Evolutionary conservation across 2,888 invertebrate genomes (phyloP).

Genomic region (Ypsolopha scabrella): DNA sequence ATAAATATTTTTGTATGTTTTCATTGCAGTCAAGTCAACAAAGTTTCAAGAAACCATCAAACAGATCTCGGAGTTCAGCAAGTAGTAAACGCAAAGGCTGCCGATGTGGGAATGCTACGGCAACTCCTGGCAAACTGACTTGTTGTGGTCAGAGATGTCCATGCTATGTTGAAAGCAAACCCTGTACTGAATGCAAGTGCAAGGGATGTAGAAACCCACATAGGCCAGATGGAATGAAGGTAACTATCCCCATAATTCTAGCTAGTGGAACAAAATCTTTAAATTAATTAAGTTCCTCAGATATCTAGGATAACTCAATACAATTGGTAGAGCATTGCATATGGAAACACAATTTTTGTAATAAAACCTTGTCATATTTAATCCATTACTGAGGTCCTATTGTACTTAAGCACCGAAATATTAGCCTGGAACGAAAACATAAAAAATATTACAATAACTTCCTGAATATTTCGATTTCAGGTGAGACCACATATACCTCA

Average conservation of each 20-base stretch:
- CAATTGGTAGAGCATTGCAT: too few species aligned
- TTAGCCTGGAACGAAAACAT: neutral
- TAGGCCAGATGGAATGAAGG: conserved; percentile 84
- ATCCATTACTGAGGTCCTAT: too few species aligned
- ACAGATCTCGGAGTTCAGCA: conserved; percentile 49
- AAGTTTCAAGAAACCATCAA: conserved; percentile 62
- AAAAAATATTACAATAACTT: too few species aligned
- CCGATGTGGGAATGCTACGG: conserved; percentile 91
- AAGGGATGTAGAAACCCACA: conserved; percentile 94
- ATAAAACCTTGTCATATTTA: too few species aligned
- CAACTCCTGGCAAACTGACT: conserved; percentile 89
- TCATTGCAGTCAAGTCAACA: conserved; percentile 49
- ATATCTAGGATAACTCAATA: too few species aligned
- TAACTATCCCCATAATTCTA: conserved; percentile 22
- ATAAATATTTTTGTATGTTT: conserved; percentile 22
- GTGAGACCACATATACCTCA: conserved; percentile 77
- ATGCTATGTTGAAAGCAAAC: conserved; percentile 91
- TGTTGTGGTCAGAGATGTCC: conserved; percentile 96
- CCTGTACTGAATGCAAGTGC: conserved; percentile 92
- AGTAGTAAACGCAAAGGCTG: conserved; percentile 79
- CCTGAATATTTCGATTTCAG: conserved; percentile 35
- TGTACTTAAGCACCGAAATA: too few species aligned
- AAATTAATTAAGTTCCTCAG: too few species aligned
- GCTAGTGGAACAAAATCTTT: too few species aligned
- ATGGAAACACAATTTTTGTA: too few species aligned